Evolutionary conservation across 2,797 vertebrate genomes (phyloP).

Genomic region (Lepus townsendii): DNA sequence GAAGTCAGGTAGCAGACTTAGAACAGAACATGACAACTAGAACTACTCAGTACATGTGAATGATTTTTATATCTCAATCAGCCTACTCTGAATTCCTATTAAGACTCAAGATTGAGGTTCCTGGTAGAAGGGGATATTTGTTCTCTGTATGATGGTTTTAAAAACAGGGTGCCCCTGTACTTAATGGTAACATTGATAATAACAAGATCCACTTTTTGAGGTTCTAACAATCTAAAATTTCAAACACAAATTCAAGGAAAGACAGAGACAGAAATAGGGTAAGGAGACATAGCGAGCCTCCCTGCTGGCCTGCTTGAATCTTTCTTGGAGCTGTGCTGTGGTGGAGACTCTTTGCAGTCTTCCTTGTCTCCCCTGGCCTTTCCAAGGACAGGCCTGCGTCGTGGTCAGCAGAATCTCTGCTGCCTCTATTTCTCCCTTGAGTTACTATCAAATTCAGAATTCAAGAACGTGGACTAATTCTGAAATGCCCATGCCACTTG

Average conservation of each 20-base stretch:
- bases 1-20: background rate
- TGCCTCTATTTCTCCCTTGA: background rate
- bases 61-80: background rate
- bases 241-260: background rate
- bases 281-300: background rate
- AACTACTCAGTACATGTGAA: background rate
- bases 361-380: background rate
- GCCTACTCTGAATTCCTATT: background rate
- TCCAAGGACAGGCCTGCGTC: background rate
- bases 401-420: background rate
- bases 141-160: constrained; percentile 29
- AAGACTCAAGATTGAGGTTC: constrained; percentile 20
- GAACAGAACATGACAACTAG: background rate
- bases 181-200: constrained; percentile 15
- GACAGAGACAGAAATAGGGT: background rate
- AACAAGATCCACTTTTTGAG: background rate
- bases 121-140: background rate
- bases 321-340: background rate
- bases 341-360: background rate
- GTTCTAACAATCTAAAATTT: constrained; percentile 8
- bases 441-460: no score
- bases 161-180: constrained; percentile 12
- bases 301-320: no score
- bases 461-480: no score
- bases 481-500: background rate